Evolutionary conservation across 1,140 invertebrate genomes (phyloP).

Genomic region (Metaphire vulgaris): DNA sequence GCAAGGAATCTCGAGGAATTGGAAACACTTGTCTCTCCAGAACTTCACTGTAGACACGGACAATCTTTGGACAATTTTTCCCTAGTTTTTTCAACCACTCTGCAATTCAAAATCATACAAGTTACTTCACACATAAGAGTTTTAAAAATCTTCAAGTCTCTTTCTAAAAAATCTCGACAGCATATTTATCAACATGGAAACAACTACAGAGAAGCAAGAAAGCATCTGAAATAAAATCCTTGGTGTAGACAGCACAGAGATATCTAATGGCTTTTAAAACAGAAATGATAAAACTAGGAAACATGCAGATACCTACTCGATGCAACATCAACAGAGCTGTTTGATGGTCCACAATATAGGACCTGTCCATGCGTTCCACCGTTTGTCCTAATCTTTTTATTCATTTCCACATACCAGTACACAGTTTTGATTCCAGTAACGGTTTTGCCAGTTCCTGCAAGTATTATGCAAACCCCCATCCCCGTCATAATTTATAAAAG

Average conservation of each 20-base stretch:
- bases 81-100: conserved; percentile 34
- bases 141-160: too few relatives aligned
- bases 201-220: too few relatives aligned
- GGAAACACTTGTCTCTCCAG: conserved; percentile 41
- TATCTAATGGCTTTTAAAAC: too few relatives aligned
- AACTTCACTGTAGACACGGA: conserved; percentile 41
- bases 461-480: background rate
- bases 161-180: too few relatives aligned
- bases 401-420: conserved; percentile 35
- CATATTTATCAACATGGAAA: too few relatives aligned
- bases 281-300: too few relatives aligned
- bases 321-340: conserved; percentile 42
- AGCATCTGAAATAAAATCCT: too few relatives aligned
- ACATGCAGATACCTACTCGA: conserved; percentile 39
- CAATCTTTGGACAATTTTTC: conserved; percentile 34
- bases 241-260: too few relatives aligned
- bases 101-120: too few relatives aligned
- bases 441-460: conserved; percentile 41
- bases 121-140: too few relatives aligned
- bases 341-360: conserved; percentile 43
- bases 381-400: conserved; percentile 23
- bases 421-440: conserved; percentile 35
- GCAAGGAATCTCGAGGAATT: conserved; percentile 28
- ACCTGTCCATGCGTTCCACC: conserved; percentile 32
- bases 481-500: too few relatives aligned